A percentile compares a stretch with the other conserved stretches of the same genome.
Evolutionary conservation across 2,113 vertebrate genomes (phyloP).

Genomic region (Rhea americana): DNA sequence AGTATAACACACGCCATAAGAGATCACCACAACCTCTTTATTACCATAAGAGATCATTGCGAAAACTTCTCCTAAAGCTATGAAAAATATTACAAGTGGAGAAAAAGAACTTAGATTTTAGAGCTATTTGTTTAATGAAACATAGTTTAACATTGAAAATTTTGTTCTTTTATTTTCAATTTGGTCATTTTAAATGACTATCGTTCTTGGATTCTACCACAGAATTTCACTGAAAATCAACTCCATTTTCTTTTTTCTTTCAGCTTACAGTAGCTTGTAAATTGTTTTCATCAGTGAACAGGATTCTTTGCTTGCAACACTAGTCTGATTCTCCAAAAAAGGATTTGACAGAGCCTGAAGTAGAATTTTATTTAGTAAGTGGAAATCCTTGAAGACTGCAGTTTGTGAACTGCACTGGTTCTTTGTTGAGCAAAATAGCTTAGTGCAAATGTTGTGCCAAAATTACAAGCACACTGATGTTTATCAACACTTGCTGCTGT

Average conservation of each 20-base stretch:
- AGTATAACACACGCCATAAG: not conserved
- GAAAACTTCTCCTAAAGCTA: not conserved
- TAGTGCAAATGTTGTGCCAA: not conserved
- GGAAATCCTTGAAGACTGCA: not conserved
- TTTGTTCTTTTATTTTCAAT: not conserved
- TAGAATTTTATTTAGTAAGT: not conserved
- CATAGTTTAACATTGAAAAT: not conserved
- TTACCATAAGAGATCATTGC: not conserved
- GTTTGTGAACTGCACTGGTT: not conserved
- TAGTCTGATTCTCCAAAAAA: not conserved
- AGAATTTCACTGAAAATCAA: not conserved
- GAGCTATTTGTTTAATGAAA: not conserved
- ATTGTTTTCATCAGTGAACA: not conserved
- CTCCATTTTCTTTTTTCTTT: not conserved
- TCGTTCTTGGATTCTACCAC: not conserved
- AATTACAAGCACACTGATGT: not conserved
- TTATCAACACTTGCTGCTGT: not conserved
- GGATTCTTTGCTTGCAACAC: not conserved
- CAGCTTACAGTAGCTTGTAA: not conserved
- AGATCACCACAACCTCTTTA: not conserved
- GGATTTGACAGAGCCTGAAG: not conserved
- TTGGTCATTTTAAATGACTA: not conserved
- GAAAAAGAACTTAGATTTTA: not conserved
- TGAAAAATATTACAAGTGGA: not conserved
- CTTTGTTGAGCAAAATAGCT: not conserved